phyloP scores from a whole-genome alignment of 2,888 invertebrate species.

The Lymantria monacha region DNA sequence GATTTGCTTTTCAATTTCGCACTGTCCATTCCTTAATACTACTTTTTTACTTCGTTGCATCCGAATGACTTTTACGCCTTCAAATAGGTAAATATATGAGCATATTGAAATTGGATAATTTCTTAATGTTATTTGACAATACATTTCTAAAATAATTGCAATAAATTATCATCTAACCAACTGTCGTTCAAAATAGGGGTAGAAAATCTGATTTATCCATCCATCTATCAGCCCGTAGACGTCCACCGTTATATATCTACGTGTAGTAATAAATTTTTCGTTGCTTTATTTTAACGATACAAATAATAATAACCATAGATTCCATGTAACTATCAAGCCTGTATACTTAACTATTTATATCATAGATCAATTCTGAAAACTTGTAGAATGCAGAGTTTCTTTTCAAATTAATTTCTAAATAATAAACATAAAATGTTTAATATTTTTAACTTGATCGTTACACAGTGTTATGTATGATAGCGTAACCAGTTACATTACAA shows the following conservation, averaged over 20 bases:
- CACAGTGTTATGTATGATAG: constrained; percentile 58
- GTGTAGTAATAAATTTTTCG: too few relatives aligned
- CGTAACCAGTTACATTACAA: constrained; percentile 50
- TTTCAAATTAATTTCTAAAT: constrained; percentile 20
- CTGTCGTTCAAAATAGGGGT: too few relatives aligned
- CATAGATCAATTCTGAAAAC: constrained; percentile 20
- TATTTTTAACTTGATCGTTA: constrained; percentile 59
- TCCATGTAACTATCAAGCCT: constrained; percentile 1
- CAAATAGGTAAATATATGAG: not conserved
- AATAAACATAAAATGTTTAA: constrained; percentile 34
- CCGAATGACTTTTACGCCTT: constrained; percentile 15
- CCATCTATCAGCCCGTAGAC: too few relatives aligned
- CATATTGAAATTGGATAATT: too few relatives aligned
- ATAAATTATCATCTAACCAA: too few relatives aligned
- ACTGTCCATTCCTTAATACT: constrained; percentile 39
- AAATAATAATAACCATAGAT: too few relatives aligned
- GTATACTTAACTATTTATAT: constrained; percentile 1
- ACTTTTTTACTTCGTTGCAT: constrained; percentile 26
- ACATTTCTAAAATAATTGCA: too few relatives aligned
- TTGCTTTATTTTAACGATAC: too few relatives aligned
- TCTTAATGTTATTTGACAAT: too few relatives aligned
- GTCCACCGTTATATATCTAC: too few relatives aligned
- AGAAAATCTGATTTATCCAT: too few relatives aligned
- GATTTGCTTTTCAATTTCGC: constrained; percentile 62
- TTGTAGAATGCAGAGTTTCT: constrained; percentile 17